Base-by-base conservation (phyloP, 2,888 invertebrate species). In the Drosophila koepferae region DNA sequence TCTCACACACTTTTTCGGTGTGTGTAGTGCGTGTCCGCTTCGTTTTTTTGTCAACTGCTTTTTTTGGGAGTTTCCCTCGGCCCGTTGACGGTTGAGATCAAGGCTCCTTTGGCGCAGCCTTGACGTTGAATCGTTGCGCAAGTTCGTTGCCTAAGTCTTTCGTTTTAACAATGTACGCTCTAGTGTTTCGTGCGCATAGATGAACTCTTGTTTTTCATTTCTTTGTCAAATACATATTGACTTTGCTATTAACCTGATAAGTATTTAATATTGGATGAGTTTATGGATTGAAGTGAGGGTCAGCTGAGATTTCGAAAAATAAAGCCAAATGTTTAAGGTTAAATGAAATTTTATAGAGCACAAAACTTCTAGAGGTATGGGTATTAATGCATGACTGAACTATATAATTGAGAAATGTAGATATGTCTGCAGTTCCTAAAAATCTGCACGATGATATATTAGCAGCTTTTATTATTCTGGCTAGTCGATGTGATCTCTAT, bases 71-170 rank as follows among this genome's bases (percentile, higher is more conserved):
- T 81, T 81, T 77, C 68, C 72, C 72, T 56, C 61, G 72, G 49
- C 63, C 74, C 60, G 70, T 70, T 85, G 71, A 14, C 71, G 79
- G 77, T 88, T 80, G 83, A 84, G 88, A 81, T 87, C 88, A 87
- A 89, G 86, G 86, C 88, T 87, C 74, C 66, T 46, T 46, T 12
- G 44, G 44, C 48, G 18, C 34, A 86, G 80, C 88, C 90, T 90
- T 86, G 89, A 84, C 82, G 88, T 87, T 89, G 85, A 87, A 87
- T 82, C 72, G 70, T 72, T 75, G 68, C 74, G 76, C 77, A 74
- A 82, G 81, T 79, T 86, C 74, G 86, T 74, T 83, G 85, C 73
- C 81, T 75, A 78, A 86, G 77, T 86, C 72, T 70, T 81, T 79
- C 48, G 69, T 48, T 53, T 51, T 54, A 61, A 54, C 67, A 72